Evolutionary conservation across 2,797 vertebrate species (phyloP).

Genomic region (Sparidentex hasta): DNA sequence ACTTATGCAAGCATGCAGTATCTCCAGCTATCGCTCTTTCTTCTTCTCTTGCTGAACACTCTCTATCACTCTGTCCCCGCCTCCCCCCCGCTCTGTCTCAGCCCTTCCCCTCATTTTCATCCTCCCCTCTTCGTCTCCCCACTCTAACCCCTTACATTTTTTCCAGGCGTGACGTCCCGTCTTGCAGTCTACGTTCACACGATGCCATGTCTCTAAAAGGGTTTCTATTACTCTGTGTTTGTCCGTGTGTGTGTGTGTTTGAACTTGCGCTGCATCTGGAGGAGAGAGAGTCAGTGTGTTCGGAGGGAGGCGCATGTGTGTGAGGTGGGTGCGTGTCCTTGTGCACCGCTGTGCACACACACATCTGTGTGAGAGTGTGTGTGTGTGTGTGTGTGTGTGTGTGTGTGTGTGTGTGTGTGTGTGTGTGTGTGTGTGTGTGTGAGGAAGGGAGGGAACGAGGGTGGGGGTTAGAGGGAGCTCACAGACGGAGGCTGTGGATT

Average conservation of each 20-base stretch:
- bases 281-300: constrained; percentile 57
- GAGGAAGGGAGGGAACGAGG: constrained; percentile 44
- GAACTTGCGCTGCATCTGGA: constrained; percentile 67
- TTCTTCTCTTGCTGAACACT: constrained; percentile 74
- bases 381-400: constrained; percentile 10
- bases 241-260: constrained; percentile 58
- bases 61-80: constrained; percentile 74
- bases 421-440: constrained; percentile 21
- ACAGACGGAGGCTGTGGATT: constrained; percentile 76
- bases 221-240: constrained; percentile 57
- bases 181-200: constrained; percentile 72
- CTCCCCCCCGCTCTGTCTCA: constrained; percentile 75
- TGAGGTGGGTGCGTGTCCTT: constrained; percentile 51
- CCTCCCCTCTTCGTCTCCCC: constrained; percentile 51
- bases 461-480: constrained; percentile 49
- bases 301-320: constrained; percentile 52
- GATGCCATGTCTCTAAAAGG: constrained; percentile 44
- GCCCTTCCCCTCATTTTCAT: constrained; percentile 75
- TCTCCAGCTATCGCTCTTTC: constrained; percentile 75
- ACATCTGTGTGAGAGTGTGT: constrained; percentile 40
- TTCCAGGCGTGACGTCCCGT: constrained; percentile 76
- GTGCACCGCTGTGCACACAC: constrained; percentile 51
- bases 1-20: constrained; percentile 81
- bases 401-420: constrained; percentile 18
- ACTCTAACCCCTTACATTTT: constrained; percentile 69